These are phyloP conservation scores for Crotalus viridis DNA, from an alignment of 2,113 vertebrate genomes.

Conservation along the genomic window DNA sequence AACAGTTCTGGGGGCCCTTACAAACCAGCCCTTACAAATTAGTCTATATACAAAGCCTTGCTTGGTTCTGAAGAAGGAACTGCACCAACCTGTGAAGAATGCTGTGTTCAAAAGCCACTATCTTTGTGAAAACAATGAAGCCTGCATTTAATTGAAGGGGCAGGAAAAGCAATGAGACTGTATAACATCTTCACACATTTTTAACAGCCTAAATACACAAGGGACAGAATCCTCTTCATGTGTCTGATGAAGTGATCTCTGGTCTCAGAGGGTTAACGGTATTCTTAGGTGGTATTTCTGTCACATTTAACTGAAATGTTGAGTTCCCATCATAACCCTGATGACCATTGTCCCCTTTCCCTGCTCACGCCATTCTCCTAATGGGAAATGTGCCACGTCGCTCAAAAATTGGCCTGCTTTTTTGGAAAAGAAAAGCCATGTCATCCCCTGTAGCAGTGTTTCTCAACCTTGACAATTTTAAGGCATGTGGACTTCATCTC, in stretches of 20 bases:
- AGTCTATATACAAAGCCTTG: not conserved
- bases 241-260: not conserved
- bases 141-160: not conserved
- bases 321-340: not conserved
- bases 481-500: too few species aligned
- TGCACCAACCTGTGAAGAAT: not conserved
- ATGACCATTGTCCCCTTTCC: not conserved
- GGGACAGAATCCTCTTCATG: not conserved
- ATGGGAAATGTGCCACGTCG: not conserved
- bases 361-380: not conserved
- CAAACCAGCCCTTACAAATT: not conserved
- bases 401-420: not conserved
- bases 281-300: not conserved
- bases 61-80: not conserved
- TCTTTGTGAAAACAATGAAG: not conserved
- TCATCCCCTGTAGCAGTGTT: not conserved
- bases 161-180: not conserved
- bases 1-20: not conserved
- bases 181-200: not conserved
- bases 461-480: too few species aligned
- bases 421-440: not conserved
- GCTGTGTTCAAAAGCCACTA: not conserved
- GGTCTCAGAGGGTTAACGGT: not conserved
- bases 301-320: not conserved
- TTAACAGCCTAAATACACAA: not conserved